Conservation (phyloP, 2,797 vertebrate species). For the Bradypus variegatus region DNA sequence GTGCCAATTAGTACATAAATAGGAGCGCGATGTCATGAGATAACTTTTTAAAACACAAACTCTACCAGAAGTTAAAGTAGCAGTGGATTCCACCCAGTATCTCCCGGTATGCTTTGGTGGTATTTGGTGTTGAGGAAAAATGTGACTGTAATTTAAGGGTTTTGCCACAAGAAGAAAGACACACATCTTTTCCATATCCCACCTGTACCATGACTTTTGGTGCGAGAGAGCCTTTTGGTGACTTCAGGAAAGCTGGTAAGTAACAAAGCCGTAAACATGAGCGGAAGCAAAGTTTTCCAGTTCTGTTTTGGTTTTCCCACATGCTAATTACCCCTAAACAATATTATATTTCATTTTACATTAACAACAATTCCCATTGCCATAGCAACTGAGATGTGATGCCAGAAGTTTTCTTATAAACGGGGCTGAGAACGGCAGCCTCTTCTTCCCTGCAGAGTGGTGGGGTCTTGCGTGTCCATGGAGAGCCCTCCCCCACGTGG, state of each 20-base stretch:
- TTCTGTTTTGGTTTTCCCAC: not conserved
- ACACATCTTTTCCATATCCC: not conserved
- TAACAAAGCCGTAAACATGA: not conserved
- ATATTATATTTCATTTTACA: not conserved
- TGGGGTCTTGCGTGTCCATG: accelerated
- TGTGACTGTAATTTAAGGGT: not conserved
- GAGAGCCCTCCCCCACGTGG: accelerated
- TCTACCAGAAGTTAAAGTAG: not conserved
- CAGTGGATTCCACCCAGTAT: no score
- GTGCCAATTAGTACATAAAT: not conserved
- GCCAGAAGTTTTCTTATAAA: not conserved
- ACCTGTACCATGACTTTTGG: not conserved
- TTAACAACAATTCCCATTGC: not conserved
- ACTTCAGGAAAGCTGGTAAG: not conserved
- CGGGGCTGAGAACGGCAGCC: not conserved
- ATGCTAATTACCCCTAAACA: conserved; percentile 25
- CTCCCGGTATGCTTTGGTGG: not conserved
- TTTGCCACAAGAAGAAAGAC: not conserved
- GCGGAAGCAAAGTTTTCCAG: not conserved
- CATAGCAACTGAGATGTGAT: conserved; percentile 24
- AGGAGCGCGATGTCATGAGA: not conserved
- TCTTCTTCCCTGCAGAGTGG: not conserved
- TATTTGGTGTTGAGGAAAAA: not conserved
- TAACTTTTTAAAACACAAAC: not conserved
- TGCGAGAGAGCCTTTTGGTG: not conserved